Percentiles rank a stretch among this genome's conserved stretches.
phyloP scores from a whole-genome alignment of 1,140 invertebrate species.

The Coelopa frigida region DNA sequence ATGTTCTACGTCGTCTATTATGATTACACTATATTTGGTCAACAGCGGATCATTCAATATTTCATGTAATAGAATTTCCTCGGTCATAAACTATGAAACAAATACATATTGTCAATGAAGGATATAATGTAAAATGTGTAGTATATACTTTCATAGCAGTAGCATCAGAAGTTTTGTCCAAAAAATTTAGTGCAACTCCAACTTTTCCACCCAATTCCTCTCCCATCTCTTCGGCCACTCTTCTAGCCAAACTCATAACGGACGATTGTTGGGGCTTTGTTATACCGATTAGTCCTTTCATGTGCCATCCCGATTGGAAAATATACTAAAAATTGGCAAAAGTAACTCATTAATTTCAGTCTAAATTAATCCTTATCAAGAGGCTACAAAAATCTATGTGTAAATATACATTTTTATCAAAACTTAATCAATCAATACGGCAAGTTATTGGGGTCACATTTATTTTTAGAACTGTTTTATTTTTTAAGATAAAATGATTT shows the following conservation, averaged over 20 bases:
- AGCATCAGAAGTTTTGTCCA: constrained; percentile 61
- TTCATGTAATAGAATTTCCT: constrained; percentile 89
- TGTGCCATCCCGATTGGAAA: constrained; percentile 81
- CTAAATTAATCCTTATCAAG: no score
- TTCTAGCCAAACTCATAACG: constrained; percentile 76
- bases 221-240: constrained; percentile 86
- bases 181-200: constrained; percentile 90
- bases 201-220: constrained; percentile 72
- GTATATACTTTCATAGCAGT: constrained; percentile 77
- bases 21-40: constrained; percentile 80
- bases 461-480: no score
- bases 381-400: no score
- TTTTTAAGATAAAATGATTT: no score
- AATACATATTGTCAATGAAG: constrained; percentile 10
- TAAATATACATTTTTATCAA: no score
- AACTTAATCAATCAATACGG: no score
- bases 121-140: not conserved
- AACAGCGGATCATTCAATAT: constrained; percentile 92
- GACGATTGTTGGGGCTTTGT: constrained; percentile 90
- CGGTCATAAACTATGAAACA: constrained; percentile 78
- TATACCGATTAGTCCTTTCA: constrained; percentile 68
- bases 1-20: constrained; percentile 97
- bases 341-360: no score
- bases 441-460: no score
- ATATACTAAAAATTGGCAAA: constrained; percentile 69